phyloP scores from a whole-genome alignment of 2,797 vertebrate species.

The Oreortyx pictus region DNA sequence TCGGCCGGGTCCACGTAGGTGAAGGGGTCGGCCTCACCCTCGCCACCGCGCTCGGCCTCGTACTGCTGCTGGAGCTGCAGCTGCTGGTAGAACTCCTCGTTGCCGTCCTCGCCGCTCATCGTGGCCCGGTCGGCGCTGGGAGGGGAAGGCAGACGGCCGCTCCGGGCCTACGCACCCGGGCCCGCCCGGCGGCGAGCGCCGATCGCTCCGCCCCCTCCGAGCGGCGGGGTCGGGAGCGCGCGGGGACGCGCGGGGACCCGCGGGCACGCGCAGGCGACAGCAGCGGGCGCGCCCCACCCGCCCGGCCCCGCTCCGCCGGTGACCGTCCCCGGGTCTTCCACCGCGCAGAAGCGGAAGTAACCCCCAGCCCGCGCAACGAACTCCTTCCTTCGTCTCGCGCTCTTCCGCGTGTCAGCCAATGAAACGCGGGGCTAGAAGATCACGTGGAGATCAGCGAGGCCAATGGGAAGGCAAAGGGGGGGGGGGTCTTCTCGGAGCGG shows the following conservation, averaged over 20 bases:
- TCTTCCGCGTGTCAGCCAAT: fast-evolving
- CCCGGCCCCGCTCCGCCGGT: neutral
- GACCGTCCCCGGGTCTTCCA: fast-evolving
- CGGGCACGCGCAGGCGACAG: neutral
- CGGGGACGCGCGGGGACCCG: neutral
- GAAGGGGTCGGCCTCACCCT: constrained; percentile 74
- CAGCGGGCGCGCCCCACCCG: neutral
- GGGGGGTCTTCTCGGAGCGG: fast-evolving
- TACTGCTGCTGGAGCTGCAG: constrained; percentile 91
- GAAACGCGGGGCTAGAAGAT: fast-evolving
- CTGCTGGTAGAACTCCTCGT: constrained; percentile 92
- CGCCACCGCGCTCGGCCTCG: constrained; percentile 65
- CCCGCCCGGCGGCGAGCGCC: neutral
- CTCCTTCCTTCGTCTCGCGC: neutral
- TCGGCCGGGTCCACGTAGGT: constrained; percentile 85
- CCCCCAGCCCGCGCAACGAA: fast-evolving
- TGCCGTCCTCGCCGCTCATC: constrained; percentile 79
- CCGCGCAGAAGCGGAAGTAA: neutral
- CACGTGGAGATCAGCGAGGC: fast-evolving
- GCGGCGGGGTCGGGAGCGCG: neutral
- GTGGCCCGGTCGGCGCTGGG: neutral
- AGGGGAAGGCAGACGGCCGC: neutral
- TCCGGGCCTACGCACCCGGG: neutral
- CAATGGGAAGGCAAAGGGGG: neutral
- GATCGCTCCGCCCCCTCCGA: neutral